A percentile compares a stretch with the other conserved stretches of the same genome.
phyloP scores from a whole-genome alignment of 2,113 vertebrate species.

The Pseudorectes ferrugineus region DNA sequence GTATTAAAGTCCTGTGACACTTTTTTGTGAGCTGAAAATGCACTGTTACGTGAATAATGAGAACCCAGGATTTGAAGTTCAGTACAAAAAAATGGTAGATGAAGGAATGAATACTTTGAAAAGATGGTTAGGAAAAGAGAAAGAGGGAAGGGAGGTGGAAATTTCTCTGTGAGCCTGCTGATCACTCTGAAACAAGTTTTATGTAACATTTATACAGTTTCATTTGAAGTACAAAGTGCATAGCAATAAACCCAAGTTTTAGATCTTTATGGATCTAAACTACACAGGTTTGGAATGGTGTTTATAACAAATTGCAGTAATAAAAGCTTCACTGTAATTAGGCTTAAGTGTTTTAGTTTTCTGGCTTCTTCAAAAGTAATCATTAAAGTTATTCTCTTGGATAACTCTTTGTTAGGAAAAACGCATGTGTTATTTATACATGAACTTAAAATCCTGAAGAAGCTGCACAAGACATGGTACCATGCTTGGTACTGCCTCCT shows the following conservation, averaged over 20 bases:
- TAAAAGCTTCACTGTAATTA: not conserved
- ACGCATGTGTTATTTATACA: not conserved
- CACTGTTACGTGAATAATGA: not conserved
- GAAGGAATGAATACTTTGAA: not conserved
- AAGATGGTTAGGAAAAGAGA: not conserved
- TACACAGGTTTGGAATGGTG: not conserved
- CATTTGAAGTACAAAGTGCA: not conserved
- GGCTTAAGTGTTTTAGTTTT: not conserved
- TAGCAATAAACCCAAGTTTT: not conserved
- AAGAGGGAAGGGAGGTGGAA: not conserved
- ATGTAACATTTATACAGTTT: not conserved
- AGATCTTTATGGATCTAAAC: not conserved
- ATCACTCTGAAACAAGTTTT: not conserved
- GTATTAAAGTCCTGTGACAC: not conserved
- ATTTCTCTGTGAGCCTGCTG: not conserved
- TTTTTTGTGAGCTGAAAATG: not conserved
- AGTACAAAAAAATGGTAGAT: not conserved
- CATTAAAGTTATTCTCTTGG: not conserved
- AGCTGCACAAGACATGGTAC: not conserved
- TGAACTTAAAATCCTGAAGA: not conserved
- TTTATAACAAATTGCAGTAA: not conserved
- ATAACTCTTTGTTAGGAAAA: not conserved
- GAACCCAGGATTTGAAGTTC: not conserved
- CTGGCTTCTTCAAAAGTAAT: not conserved
- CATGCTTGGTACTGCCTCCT: not conserved